phyloP scores from a whole-genome alignment of 2,797 vertebrate species.

The Rhynchotus rufescens region DNA sequence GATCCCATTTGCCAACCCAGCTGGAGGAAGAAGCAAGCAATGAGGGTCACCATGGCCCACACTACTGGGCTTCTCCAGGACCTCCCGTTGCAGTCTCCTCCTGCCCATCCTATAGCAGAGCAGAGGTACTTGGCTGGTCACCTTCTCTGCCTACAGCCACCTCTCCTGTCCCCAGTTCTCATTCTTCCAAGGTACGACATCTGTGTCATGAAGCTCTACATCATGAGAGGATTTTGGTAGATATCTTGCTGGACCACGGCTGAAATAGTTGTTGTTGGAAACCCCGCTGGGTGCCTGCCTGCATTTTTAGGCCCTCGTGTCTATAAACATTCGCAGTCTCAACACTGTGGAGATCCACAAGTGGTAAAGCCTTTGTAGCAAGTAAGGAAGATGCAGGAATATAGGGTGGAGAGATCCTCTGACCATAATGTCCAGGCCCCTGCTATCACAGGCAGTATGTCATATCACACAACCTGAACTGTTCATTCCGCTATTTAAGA shows the following conservation, averaged over 20 bases:
- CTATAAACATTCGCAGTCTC: neutral
- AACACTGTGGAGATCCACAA: neutral
- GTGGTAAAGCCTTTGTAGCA: neutral
- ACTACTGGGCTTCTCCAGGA: neutral
- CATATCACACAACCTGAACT: neutral
- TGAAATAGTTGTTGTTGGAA: neutral
- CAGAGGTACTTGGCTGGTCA: neutral
- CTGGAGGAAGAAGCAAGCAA: neutral
- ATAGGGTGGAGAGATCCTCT: neutral
- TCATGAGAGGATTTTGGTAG: neutral
- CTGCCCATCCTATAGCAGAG: neutral
- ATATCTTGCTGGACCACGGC: neutral
- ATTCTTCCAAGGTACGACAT: neutral
- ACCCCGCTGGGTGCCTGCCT: neutral
- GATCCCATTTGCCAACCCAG: fast-evolving
- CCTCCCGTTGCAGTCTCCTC: neutral
- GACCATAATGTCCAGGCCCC: neutral
- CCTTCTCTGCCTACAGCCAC: neutral
- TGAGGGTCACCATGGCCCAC: neutral
- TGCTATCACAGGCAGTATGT: neutral
- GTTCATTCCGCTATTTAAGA: neutral
- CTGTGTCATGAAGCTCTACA: neutral
- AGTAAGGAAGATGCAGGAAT: neutral
- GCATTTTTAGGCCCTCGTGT: neutral
- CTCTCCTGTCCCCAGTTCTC: neutral